Evolutionary conservation across 2,888 invertebrate genomes (phyloP).

Genomic region (Rhagophthalmus giganteus): DNA sequence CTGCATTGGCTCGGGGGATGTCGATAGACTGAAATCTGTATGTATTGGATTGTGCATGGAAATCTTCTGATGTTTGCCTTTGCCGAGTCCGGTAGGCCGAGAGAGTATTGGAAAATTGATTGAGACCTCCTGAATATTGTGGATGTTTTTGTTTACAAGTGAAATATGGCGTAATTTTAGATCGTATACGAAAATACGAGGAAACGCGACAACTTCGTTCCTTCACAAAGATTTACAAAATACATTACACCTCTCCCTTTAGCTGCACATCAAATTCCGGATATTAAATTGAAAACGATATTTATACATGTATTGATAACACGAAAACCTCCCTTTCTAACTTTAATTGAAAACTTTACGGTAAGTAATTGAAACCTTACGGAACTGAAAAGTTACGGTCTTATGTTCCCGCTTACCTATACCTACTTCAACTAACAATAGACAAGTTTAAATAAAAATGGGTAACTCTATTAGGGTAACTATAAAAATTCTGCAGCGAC

Average conservation of each 20-base stretch:
- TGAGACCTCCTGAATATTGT: constrained; percentile 27
- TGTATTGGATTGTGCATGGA: constrained; percentile 29
- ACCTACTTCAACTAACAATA: no score
- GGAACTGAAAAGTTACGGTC: no score
- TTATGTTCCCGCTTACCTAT: no score
- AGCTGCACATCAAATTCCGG: background rate
- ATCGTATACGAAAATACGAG: constrained; percentile 10
- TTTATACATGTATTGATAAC: background rate
- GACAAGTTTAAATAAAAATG: no score
- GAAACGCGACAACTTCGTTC: constrained; percentile 17
- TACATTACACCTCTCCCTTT: background rate
- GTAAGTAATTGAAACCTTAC: background rate
- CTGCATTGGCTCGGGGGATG: constrained; percentile 11
- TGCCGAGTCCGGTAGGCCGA: constrained; percentile 20
- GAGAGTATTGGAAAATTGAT: constrained; percentile 29
- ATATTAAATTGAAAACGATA: background rate
- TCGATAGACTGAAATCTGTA: constrained; percentile 28
- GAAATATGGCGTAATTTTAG: constrained; percentile 23
- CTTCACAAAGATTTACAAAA: constrained; percentile 10
- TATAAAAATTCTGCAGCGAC: no score
- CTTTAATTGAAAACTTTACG: background rate
- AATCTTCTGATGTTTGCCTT: constrained; percentile 29
- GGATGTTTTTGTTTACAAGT: constrained; percentile 28
- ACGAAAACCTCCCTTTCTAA: background rate
- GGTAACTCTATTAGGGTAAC: no score